Base-by-base conservation (phyloP, 2,888 invertebrate species). In the Clanis bilineata region DNA sequence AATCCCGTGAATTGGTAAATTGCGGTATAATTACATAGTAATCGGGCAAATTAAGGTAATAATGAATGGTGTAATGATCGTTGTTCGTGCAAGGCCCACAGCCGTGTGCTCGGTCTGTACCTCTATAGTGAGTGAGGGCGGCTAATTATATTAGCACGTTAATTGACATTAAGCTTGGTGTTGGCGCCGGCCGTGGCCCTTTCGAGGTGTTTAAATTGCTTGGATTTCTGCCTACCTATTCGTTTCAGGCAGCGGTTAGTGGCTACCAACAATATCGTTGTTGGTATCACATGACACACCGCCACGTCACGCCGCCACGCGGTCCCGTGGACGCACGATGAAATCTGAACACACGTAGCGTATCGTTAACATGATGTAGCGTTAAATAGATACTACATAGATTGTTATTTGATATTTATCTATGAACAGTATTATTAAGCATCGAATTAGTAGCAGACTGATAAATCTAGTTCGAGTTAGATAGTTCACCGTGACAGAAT, bases 101-200 rank as follows among this genome's bases (percentile, higher is more conserved):
- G 51, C 32, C 28, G 32, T 51, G 51, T 18, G 51, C 25, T 15
- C 3, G 5, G 43, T 10, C 7, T 6, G 18, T 21, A 18, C 12
- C 5, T 22, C 4, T 22, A 9, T 5, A 21, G 43, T 22, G 47
- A n/a, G 23, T 23, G 28, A 28, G 47, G 51, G 51, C 28, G 28
- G 47, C 18, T 51, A 51, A 51, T 51, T 51, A 32, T 51, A 32
- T 51, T 51, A 51, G 23, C 22, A 9, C 28, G 28, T 28, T 51
- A 51, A 28, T 28, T 51, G 47, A 28, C 18, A 51, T 51, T 51
- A 51, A 25, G 47, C 25, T 2, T 47, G 45, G 10, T 47, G 3
- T 25, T n/a, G 15, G 25, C 23, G 47, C 28, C 5, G 28, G 28
- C n/a, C 22, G 28, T 6, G 25, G 22, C 7, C 32, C 6, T 5